phyloP scores from a whole-genome alignment of 2,797 vertebrate genomes.

The Ciconia nigra region DNA sequence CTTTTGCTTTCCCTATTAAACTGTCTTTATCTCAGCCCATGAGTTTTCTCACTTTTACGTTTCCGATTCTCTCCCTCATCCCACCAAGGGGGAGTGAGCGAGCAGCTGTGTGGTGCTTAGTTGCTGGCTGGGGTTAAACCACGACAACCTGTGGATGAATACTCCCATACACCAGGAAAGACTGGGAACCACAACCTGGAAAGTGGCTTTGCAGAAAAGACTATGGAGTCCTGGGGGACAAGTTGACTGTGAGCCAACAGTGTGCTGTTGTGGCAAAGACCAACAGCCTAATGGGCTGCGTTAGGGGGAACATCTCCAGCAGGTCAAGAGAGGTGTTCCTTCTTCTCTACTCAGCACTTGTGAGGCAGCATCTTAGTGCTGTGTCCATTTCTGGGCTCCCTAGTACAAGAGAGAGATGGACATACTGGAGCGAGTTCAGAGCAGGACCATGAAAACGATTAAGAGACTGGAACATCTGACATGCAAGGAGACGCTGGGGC shows the following conservation, averaged over 20 bases:
- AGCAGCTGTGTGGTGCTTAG: neutral
- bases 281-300: rapidly evolving
- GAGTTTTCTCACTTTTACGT: neutral
- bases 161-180: neutral
- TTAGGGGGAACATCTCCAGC: neutral
- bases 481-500: neutral
- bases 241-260: neutral
- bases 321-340: neutral
- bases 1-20: neutral
- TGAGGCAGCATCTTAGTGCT: neutral
- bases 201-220: neutral
- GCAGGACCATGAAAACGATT: neutral
- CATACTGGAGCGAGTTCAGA: neutral
- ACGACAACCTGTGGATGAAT: neutral
- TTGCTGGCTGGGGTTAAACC: too few relatives aligned
- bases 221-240: neutral
- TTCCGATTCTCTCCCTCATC: too few relatives aligned
- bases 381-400: neutral
- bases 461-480: neutral
- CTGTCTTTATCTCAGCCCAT: neutral
- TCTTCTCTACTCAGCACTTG: neutral
- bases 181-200: neutral
- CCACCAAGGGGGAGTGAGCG: neutral
- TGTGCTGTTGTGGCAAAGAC: neutral
- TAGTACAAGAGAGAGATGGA: neutral